These are phyloP conservation scores for Timandra comae DNA, from an alignment of 2,888 invertebrate species.

Conservation along the genomic window DNA sequence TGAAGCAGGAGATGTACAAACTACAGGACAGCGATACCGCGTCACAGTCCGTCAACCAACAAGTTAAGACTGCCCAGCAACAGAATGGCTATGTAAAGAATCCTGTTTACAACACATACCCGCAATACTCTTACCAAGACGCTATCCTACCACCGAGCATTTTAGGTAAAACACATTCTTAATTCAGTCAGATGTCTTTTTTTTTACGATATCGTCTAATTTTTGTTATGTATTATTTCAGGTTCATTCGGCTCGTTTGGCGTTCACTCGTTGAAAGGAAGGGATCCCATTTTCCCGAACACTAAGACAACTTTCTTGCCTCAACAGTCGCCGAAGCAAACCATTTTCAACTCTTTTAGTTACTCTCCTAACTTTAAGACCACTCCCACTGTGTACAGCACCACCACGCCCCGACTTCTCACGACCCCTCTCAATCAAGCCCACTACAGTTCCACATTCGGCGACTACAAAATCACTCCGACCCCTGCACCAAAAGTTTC, in stretches of 20 bases:
- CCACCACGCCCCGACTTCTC: slow-evolving; percentile 54
- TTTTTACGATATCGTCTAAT: no score
- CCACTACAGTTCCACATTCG: slow-evolving; percentile 52
- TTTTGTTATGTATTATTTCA: no score
- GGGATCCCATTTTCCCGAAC: slow-evolving; percentile 58
- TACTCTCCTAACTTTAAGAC: slow-evolving; percentile 55
- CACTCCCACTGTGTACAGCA: slow-evolving; percentile 43
- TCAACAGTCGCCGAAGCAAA: slow-evolving; percentile 57
- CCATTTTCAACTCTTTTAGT: slow-evolving; percentile 58
- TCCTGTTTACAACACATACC: slow-evolving; percentile 40
- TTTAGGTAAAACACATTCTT: slow-evolving; percentile 49
- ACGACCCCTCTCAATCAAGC: slow-evolving; percentile 47
- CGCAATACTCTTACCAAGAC: slow-evolving; percentile 57
- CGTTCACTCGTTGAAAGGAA: slow-evolving; percentile 73
- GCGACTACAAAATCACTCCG: slow-evolving; percentile 60
- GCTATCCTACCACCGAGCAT: slow-evolving; percentile 54
- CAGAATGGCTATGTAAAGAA: slow-evolving; percentile 39
- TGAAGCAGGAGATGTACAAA: slow-evolving; percentile 62
- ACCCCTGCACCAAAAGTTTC: slow-evolving; percentile 63
- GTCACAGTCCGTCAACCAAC: slow-evolving; percentile 51
- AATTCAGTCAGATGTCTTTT: no score
- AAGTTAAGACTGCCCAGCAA: slow-evolving; percentile 65
- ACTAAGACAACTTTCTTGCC: slow-evolving; percentile 62
- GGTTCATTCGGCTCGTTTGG: slow-evolving; percentile 79
- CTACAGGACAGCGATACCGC: slow-evolving; percentile 56